These are phyloP conservation scores for Arctia plantaginis DNA, from an alignment of 2,888 invertebrate species.

Conservation along the genomic window DNA sequence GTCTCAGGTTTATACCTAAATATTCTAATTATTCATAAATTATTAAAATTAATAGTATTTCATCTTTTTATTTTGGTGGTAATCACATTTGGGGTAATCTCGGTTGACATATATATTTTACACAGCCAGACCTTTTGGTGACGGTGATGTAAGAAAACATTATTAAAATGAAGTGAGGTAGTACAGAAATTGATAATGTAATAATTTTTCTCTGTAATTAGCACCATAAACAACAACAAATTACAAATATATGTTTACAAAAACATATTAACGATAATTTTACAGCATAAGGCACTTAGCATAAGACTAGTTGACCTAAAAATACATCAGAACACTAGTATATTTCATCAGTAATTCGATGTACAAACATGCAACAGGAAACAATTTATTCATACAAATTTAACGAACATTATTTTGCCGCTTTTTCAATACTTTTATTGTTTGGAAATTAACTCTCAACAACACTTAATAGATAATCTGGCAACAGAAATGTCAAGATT, in stretches of 20 bases:
- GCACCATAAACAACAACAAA: no score
- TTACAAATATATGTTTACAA: constrained; percentile 17
- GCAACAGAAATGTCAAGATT: not conserved
- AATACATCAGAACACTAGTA: constrained; percentile 12
- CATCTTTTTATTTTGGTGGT: not conserved
- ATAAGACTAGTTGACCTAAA: constrained; percentile 71
- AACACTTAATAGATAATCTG: no score
- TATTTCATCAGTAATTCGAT: not conserved
- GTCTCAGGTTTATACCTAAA: not conserved
- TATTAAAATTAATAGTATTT: not conserved
- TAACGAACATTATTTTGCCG: not conserved
- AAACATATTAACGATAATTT: constrained; percentile 24
- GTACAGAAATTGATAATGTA: no score
- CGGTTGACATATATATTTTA: not conserved
- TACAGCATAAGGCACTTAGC: constrained; percentile 73
- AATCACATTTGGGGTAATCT: not conserved
- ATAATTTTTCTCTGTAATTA: not conserved
- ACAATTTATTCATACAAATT: not conserved
- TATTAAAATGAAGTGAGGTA: not conserved
- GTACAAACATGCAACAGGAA: not conserved
- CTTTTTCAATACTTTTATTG: no score
- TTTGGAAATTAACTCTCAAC: no score
- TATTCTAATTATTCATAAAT: not conserved
- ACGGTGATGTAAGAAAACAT: not conserved
- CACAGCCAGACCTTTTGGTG: not conserved